Conservation (phyloP, 2,797 vertebrate species). For the Atherinosoma microstoma region DNA sequence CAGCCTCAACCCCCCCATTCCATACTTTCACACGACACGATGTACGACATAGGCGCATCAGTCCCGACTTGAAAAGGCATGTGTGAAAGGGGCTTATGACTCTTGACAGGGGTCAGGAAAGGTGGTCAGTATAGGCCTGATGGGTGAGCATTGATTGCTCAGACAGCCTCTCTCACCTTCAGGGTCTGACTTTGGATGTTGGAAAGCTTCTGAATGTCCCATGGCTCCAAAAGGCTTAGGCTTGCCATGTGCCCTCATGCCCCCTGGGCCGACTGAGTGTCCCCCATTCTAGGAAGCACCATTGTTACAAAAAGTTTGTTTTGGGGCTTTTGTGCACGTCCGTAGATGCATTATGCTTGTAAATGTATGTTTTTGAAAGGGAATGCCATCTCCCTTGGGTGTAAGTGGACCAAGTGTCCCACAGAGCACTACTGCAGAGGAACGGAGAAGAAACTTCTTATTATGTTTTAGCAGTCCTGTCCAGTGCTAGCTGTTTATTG, state of each 20-base stretch:
- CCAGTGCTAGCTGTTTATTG: constrained; percentile 44
- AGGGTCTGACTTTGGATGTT: constrained; percentile 48
- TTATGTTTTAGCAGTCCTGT: constrained; percentile 39
- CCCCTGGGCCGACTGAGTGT: constrained; percentile 35
- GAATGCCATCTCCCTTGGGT: constrained; percentile 32
- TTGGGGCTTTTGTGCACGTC: constrained; percentile 53
- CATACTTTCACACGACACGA: neutral
- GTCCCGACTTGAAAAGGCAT: neutral
- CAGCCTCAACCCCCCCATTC: neutral
- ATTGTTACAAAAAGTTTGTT: constrained; percentile 59
- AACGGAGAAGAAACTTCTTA: constrained; percentile 44
- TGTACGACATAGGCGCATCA: neutral
- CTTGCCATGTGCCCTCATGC: constrained; percentile 39
- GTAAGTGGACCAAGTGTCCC: constrained; percentile 39
- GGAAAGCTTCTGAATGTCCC: constrained; percentile 52
- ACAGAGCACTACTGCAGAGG: constrained; percentile 35
- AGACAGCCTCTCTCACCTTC: constrained; percentile 67
- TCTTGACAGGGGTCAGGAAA: constrained; percentile 67
- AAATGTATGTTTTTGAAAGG: constrained; percentile 37
- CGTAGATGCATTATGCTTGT: constrained; percentile 39
- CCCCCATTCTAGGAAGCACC: constrained; percentile 44
- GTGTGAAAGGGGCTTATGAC: constrained; percentile 4
- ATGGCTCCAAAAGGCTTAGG: constrained; percentile 67
- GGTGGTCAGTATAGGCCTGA: constrained; percentile 51
- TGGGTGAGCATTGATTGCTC: constrained; percentile 53